Conservation (phyloP, 2,888 invertebrate species). For the Drosophila eohydei region DNA sequence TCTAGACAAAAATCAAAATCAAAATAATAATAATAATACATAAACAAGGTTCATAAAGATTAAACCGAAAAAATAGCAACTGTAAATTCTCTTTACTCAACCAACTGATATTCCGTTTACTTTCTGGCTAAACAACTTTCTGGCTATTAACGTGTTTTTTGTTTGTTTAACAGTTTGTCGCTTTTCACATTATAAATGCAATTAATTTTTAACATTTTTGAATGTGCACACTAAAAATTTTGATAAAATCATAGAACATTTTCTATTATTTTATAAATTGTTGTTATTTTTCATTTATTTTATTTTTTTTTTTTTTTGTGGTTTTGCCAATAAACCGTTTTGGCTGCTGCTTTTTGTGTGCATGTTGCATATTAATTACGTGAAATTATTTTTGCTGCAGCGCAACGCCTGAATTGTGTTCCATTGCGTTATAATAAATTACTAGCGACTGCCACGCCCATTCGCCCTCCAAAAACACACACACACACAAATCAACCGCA, state of each 20-base stretch:
- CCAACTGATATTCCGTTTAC: conserved; percentile 1
- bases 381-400: conserved; percentile 19
- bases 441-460: conserved; percentile 13
- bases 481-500: conserved; percentile 14
- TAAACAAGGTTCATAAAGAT: conserved; percentile 4
- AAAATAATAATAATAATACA: not conserved
- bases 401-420: conserved; percentile 5
- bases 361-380: conserved; percentile 14
- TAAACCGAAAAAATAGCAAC: not conserved
- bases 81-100: not conserved
- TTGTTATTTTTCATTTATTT: not conserved
- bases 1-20: conserved; percentile 5
- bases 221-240: conserved; percentile 23
- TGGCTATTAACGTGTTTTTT: not conserved
- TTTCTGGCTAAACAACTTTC: conserved; percentile 5
- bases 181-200: conserved; percentile 1
- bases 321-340: conserved; percentile 13
- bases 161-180: not conserved
- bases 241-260: not conserved
- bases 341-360: not conserved
- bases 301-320: not conserved
- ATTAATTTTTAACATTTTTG: conserved; percentile 28
- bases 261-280: conserved; percentile 2
- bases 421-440: conserved; percentile 20
- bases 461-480: not conserved